Conservation (phyloP, 2,113 vertebrate genomes). For the Benitochromis conjunctus region DNA sequence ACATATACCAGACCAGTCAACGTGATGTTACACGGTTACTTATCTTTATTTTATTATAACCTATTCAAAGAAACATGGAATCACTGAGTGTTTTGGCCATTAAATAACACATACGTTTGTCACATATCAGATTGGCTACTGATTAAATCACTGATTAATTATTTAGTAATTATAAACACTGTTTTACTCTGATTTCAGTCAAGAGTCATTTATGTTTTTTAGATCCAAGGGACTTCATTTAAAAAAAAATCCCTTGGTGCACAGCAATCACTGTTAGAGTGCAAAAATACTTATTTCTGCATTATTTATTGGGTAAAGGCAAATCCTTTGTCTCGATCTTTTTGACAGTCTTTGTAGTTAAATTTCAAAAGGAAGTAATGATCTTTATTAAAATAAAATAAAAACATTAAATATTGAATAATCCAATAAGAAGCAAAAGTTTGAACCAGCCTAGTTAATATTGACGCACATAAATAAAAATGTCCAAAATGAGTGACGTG, state of each 20-base stretch:
- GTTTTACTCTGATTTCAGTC: background rate
- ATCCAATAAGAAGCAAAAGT: background rate
- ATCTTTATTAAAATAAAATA: background rate
- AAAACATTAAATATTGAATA: background rate
- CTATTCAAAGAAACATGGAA: background rate
- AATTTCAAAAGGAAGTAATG: background rate
- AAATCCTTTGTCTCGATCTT: background rate
- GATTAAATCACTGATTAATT: background rate
- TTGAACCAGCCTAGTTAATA: background rate
- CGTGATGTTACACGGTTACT: background rate
- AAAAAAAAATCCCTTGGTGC: background rate
- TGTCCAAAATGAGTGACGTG: accelerated
- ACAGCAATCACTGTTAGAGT: background rate
- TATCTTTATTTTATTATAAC: background rate
- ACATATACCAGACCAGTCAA: background rate
- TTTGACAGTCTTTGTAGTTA: background rate
- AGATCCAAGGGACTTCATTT: background rate
- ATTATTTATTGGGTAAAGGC: background rate
- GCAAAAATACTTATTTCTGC: background rate
- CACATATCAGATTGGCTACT: background rate
- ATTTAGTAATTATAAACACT: background rate
- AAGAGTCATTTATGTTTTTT: background rate
- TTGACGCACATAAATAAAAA: background rate
- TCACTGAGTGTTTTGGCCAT: background rate
- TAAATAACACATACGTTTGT: background rate